Conservation (phyloP, 2,888 invertebrate species). For the Hyles lineata region DNA sequence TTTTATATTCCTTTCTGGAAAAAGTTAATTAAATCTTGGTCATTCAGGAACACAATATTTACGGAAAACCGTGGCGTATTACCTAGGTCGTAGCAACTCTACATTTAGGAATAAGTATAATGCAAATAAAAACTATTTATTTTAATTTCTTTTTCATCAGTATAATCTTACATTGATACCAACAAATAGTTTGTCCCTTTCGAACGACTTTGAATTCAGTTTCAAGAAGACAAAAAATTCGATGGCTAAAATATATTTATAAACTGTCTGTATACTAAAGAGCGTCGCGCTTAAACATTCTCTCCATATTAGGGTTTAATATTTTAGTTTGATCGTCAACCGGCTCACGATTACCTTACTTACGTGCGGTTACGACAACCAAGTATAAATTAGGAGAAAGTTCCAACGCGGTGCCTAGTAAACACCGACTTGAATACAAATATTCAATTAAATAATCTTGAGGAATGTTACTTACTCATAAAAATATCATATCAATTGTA, state of each 20-base stretch:
- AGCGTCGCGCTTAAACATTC: constrained; percentile 47
- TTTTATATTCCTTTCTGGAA: background rate
- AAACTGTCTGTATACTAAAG: background rate
- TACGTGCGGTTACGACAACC: constrained; percentile 62
- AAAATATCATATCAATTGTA: background rate
- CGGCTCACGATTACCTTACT: constrained; percentile 68
- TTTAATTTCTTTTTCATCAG: background rate
- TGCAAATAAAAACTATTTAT: background rate
- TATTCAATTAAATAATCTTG: constrained; percentile 30
- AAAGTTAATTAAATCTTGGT: background rate
- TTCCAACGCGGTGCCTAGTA: constrained; percentile 40
- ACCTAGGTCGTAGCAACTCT: too few species aligned
- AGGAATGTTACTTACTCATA: constrained; percentile 5
- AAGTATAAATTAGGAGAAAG: constrained; percentile 68
- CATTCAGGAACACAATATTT: too few species aligned
- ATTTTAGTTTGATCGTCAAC: constrained; percentile 56
- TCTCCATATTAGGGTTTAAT: constrained; percentile 53
- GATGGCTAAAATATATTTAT: too few species aligned
- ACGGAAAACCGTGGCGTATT: too few species aligned
- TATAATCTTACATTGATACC: background rate
- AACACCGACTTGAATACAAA: constrained; percentile 37
- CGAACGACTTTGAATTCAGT: too few species aligned
- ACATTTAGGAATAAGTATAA: too few species aligned
- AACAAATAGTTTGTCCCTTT: too few species aligned
- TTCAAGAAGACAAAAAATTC: too few species aligned